A percentile compares a stretch with the other conserved stretches of the same genome.
Evolutionary conservation across 1,140 invertebrate species (phyloP).

Genomic region (Formica exsecta): DNA sequence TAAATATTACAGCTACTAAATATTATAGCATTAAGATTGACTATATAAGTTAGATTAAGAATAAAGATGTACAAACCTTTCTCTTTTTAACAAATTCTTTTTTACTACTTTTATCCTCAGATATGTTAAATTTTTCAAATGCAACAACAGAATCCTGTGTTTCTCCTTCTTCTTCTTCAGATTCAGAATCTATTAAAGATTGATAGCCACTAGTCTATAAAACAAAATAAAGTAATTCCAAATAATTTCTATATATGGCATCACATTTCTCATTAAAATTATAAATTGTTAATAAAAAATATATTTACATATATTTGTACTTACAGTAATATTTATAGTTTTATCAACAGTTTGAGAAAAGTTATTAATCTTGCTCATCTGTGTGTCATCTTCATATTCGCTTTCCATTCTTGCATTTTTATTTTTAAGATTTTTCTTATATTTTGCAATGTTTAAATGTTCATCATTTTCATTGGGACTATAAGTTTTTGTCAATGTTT

Average conservation of each 20-base stretch:
- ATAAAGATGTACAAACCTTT: constrained; percentile 40
- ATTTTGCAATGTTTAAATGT: constrained; percentile 4
- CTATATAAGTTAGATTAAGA: background rate
- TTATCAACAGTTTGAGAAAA: background rate
- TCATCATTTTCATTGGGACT: background rate
- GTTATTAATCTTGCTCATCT: background rate
- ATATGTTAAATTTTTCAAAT: background rate
- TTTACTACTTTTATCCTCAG: constrained; percentile 32
- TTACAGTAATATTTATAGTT: background rate
- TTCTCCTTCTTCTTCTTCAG: constrained; percentile 57
- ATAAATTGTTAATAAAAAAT: background rate
- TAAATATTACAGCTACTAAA: constrained; percentile 29
- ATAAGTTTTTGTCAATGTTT: background rate
- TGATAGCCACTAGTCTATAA: constrained; percentile 33
- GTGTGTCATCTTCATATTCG: constrained; percentile 66
- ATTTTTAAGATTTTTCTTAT: constrained; percentile 40
- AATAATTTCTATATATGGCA: background rate
- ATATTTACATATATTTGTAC: background rate
- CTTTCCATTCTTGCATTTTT: constrained; percentile 39
- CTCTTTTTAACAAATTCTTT: constrained; percentile 45
- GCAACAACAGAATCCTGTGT: background rate
- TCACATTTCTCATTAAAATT: background rate
- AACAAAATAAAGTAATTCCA: constrained; percentile 14
- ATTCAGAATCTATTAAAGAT: constrained; percentile 66
- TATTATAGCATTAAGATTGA: background rate